Base-by-base conservation (phyloP, 2,113 vertebrate species). In the Serilophus lunatus region DNA sequence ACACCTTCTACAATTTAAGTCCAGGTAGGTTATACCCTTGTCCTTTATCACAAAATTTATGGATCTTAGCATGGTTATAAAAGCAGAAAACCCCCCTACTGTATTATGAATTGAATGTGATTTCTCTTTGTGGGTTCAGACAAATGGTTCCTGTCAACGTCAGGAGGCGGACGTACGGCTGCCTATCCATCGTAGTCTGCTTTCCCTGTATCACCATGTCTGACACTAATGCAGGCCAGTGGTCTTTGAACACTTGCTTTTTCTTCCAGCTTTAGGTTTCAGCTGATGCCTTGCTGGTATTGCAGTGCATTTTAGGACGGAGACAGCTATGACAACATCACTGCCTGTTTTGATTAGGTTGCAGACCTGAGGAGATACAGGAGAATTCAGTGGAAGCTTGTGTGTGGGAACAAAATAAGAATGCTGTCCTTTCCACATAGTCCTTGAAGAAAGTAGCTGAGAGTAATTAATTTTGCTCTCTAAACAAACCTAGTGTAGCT, bases 41-140 rank as follows among this genome's bases (percentile, higher is more conserved):
- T 84, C 60, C 29, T 94, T 90, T 53, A 60, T 64, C 40, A 23
- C 18, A 82, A 69, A 64, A 86, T 80, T 29, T 88, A 61, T 96
- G n/a, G 18, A 40, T 87, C 36, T 76, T 88, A n/a, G 11, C 9
- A 13, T 72, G 57, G 6, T 40, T 72, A 29, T 65, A 59, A 65
- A 80, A 76, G 22, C 23, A 13, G 36, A 64, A 36, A 56, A 8
- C 7, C 2, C 17, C 8, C 31, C 17, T 72, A 44, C 22, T 64
- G 8, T 54, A 1, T 82, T 86, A 50, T 49, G 57, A 82, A 42
- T 65, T 16, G 25, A 60, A 85, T 82, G 57, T 69, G 0, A 57
- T 76, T 79, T 90, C 8, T 64, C 17, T 84, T 75, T 68, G 28
- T 72, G 35, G 56, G 20, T 81, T 91, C 0, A 54, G 35, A 31